Conservation (phyloP, 2,888 invertebrate species). For the Crematogaster levior region DNA sequence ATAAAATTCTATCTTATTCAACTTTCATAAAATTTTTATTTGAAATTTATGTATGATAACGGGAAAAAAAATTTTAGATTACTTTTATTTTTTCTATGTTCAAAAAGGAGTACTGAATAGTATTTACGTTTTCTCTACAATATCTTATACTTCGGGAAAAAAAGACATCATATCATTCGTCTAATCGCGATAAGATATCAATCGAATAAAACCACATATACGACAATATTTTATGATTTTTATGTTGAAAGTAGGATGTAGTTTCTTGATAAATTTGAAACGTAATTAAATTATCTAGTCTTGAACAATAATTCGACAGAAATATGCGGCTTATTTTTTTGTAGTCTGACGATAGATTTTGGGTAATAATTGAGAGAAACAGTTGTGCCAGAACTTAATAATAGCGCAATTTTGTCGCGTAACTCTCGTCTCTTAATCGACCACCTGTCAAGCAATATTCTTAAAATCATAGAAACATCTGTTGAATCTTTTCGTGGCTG, state of each 20-base stretch:
- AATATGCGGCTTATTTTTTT: not conserved
- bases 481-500: not conserved
- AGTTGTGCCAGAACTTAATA: not conserved
- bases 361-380: not conserved
- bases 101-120: not conserved
- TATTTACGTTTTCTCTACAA: not conserved
- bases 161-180: not conserved
- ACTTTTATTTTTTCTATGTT: not conserved
- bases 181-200: slow-evolving; percentile 37
- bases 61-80: not conserved
- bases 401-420: not conserved
- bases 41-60: not conserved
- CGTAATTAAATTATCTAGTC: not conserved
- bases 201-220: not conserved
- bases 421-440: slow-evolving; percentile 26
- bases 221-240: not conserved
- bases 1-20: not conserved
- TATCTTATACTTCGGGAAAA: not conserved
- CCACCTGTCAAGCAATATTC: slow-evolving; percentile 8
- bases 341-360: not conserved
- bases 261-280: not conserved
- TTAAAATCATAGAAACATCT: slow-evolving; percentile 4
- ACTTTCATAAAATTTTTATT: not conserved
- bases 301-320: slow-evolving; percentile 9
- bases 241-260: not conserved